Evolutionary conservation across 1,140 invertebrate species (phyloP).

Genomic region (Neodiprion virginianus): DNA sequence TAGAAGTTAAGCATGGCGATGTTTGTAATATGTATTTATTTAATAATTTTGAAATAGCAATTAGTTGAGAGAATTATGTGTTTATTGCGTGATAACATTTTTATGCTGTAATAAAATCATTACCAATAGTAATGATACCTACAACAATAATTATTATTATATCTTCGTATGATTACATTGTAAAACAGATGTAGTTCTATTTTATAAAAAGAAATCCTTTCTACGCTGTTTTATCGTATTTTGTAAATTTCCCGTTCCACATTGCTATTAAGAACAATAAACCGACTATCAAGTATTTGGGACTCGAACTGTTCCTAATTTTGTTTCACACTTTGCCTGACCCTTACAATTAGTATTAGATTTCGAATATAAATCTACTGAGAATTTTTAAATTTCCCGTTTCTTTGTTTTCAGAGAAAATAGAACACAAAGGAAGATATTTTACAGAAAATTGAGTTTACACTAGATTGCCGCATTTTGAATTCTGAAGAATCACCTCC

Average conservation of each 20-base stretch:
- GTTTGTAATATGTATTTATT: conserved; percentile 58
- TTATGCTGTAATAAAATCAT: conserved; percentile 27
- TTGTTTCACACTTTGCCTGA: too few relatives aligned
- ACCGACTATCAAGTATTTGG: background rate
- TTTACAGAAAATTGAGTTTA: too few relatives aligned
- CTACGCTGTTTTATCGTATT: conserved; percentile 38
- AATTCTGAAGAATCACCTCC: too few relatives aligned
- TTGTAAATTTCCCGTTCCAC: conserved; percentile 41
- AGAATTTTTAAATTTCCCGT: too few relatives aligned
- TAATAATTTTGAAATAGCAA: conserved; percentile 45
- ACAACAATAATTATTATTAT: conserved; percentile 27
- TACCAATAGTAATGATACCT: too few relatives aligned
- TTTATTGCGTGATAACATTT: conserved; percentile 45
- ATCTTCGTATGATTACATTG: conserved; percentile 33
- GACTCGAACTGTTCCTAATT: too few relatives aligned
- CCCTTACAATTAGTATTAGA: too few relatives aligned
- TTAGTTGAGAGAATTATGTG: conserved; percentile 32
- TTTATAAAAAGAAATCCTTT: conserved; percentile 43
- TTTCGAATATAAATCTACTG: too few relatives aligned
- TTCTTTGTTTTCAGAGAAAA: too few relatives aligned
- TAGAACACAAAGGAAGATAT: too few relatives aligned
- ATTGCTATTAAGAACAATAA: conserved; percentile 25
- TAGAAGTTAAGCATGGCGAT: conserved; percentile 53
- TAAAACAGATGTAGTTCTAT: conserved; percentile 44
- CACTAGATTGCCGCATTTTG: too few relatives aligned